phyloP scores from a whole-genome alignment of 2,797 vertebrate species.

The Onychomys leucogaster region DNA sequence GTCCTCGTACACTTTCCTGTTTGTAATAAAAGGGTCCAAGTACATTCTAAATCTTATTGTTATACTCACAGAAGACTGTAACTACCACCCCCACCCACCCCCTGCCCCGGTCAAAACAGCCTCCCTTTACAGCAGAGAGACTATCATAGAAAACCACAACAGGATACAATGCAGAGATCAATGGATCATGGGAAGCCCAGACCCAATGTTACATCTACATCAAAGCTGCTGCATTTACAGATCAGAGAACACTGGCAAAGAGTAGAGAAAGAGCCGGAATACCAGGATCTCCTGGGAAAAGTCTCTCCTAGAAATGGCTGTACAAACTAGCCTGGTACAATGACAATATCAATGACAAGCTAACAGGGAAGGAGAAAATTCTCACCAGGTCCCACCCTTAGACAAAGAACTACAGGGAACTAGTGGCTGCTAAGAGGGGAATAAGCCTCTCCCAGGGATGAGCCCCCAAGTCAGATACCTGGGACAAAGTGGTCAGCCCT shows the following conservation, averaged over 20 bases:
- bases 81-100: background rate
- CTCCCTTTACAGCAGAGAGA: background rate
- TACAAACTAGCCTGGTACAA: background rate
- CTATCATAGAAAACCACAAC: background rate
- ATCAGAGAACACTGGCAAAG: background rate
- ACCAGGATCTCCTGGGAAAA: too few species aligned
- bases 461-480: too few species aligned
- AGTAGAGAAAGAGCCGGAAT: background rate
- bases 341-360: background rate
- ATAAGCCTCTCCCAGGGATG: background rate
- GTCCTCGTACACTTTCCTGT: background rate
- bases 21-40: background rate
- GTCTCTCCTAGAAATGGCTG: background rate
- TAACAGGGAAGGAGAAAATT: background rate
- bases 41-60: background rate
- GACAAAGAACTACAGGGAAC: background rate
- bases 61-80: background rate
- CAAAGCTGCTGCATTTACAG: background rate
- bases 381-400: background rate
- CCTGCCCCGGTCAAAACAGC: too few species aligned
- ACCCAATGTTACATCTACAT: too few species aligned
- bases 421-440: too few species aligned
- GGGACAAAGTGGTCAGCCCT: background rate
- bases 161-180: background rate
- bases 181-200: background rate